Evolutionary conservation across 2,113 vertebrate genomes (phyloP).

Genomic region (Oxyura jamaicensis): DNA sequence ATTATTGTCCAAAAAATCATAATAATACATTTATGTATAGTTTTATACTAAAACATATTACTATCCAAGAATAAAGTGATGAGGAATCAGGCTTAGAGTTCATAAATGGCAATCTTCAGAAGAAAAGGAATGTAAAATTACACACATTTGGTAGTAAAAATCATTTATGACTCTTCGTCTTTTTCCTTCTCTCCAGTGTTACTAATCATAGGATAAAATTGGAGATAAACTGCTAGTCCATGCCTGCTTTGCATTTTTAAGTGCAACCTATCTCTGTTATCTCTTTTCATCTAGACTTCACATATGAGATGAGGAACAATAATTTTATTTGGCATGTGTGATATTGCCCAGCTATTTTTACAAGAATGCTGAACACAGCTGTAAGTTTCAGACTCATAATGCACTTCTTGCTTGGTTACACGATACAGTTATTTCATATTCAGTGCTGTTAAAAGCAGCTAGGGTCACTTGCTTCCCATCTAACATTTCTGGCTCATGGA

Average conservation of each 20-base stretch:
- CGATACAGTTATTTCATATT: slow-evolving; percentile 5
- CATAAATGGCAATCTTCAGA: neutral
- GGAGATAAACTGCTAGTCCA: neutral
- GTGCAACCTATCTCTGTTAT: neutral
- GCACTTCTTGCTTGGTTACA: slow-evolving; percentile 1
- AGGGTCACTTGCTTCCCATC: slow-evolving; percentile 40
- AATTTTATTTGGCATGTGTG: slow-evolving; percentile 28
- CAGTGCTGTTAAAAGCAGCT: slow-evolving; percentile 17
- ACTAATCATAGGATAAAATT: neutral
- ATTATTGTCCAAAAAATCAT: neutral
- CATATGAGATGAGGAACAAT: neutral
- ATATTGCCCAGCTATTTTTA: slow-evolving; percentile 48
- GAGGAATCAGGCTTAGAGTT: neutral
- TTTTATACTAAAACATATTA: neutral
- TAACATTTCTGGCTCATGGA: slow-evolving; percentile 30
- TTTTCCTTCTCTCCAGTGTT: neutral
- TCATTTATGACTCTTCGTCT: neutral
- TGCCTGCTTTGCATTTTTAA: neutral
- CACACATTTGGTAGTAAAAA: neutral
- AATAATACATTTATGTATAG: neutral
- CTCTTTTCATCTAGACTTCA: neutral
- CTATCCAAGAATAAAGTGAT: neutral
- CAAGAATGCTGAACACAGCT: slow-evolving; percentile 16
- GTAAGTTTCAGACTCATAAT: neutral
- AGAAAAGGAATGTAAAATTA: neutral